phyloP scores from a whole-genome alignment of 2,888 invertebrate species.

The Mycalesis mineus region DNA sequence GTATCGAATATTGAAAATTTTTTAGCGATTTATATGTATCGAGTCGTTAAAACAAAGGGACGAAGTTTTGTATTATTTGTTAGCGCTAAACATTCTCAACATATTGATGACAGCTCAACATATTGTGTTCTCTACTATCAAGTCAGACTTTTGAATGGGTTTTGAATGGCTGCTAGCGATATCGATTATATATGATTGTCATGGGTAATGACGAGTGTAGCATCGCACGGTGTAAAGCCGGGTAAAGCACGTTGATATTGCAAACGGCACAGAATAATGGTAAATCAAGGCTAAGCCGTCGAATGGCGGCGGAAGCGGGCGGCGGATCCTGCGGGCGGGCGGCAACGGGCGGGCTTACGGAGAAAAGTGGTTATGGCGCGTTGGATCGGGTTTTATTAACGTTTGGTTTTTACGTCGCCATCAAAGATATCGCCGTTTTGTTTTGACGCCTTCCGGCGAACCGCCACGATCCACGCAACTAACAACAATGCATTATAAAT shows the following conservation, averaged over 20 bases:
- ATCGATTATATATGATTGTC: no score
- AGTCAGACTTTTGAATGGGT: no score
- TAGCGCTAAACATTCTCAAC: no score
- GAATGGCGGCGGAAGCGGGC: not conserved
- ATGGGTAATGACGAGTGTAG: not conserved
- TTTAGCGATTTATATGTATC: no score
- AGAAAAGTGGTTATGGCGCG: constrained; percentile 58
- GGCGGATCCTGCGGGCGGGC: not conserved
- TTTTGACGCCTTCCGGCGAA: not conserved
- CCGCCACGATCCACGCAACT: no score
- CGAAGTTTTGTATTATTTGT: no score
- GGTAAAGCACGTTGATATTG: constrained; percentile 43
- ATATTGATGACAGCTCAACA: no score
- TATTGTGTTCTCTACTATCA: no score
- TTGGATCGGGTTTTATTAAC: constrained; percentile 30
- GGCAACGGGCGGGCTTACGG: constrained; percentile 40
- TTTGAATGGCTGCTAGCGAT: no score
- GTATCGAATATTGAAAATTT: no score
- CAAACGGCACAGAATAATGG: constrained; percentile 62
- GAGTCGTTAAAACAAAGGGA: no score
- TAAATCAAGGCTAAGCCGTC: constrained; percentile 62
- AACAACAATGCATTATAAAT: no score
- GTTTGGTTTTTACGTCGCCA: constrained; percentile 11
- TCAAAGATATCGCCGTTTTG: constrained; percentile 7
- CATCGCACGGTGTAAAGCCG: not conserved